phyloP scores from a whole-genome alignment of 2,113 vertebrate species.

The Sceloporus undulatus region DNA sequence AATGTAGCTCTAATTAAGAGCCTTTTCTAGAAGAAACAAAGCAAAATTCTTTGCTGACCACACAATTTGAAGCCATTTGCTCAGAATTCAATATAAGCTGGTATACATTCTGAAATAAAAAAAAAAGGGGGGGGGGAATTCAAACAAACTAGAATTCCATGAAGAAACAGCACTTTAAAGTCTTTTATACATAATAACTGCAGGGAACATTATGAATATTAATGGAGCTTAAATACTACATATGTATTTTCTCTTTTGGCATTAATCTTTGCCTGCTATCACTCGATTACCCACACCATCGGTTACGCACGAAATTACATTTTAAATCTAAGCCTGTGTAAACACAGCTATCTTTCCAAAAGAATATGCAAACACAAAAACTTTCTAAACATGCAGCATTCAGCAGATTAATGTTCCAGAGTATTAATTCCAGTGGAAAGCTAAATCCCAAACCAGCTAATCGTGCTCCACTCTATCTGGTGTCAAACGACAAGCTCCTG shows the following conservation, averaged over 20 bases:
- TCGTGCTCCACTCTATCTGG: neutral
- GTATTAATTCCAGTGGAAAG: conserved; percentile 38
- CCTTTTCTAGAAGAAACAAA: neutral
- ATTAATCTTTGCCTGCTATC: conserved; percentile 44
- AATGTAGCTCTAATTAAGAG: neutral
- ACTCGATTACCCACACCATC: conserved; percentile 44
- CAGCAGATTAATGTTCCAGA: conserved; percentile 46
- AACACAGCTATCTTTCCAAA: conserved; percentile 40
- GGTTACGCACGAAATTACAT: conserved; percentile 18
- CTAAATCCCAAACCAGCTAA: neutral
- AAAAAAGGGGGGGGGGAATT: neutral
- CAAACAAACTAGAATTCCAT: neutral
- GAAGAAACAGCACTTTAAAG: conserved; percentile 24
- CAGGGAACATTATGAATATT: conserved; percentile 36
- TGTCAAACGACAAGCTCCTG: conserved; percentile 27
- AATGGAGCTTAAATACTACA: conserved; percentile 42
- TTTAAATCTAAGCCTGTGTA: conserved; percentile 43
- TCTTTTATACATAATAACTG: conserved; percentile 37
- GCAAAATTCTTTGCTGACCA: conserved; percentile 7
- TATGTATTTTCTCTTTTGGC: conserved; percentile 45
- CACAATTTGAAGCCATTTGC: neutral
- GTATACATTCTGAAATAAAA: neutral
- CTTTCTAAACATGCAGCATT: conserved; percentile 24
- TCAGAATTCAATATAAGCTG: conserved; percentile 10
- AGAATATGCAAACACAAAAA: conserved; percentile 48